Percentiles rank a stretch among this genome's conserved stretches.
Evolutionary conservation across 2,888 invertebrate species (phyloP).

Genomic region (Drosophila nigritarsus): DNA sequence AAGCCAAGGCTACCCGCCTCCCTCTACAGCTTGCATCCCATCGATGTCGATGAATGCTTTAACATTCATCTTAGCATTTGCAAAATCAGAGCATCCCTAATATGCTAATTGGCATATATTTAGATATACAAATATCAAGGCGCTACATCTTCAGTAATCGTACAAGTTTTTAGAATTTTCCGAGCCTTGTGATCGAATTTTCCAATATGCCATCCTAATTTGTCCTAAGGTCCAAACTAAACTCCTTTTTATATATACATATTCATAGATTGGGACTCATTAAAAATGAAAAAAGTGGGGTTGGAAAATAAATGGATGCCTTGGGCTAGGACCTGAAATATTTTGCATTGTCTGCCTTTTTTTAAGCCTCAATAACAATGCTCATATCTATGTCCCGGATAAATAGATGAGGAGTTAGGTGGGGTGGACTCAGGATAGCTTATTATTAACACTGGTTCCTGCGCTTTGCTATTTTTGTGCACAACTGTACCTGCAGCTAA

Average conservation of each 20-base stretch:
- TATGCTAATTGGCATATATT: not conserved
- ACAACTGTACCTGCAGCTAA: slow-evolving; percentile 65
- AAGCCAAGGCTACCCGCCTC: not conserved
- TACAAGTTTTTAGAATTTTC: not conserved
- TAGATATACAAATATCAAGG: not conserved
- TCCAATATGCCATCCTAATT: not conserved
- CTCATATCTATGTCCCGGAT: not conserved
- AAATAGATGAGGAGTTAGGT: not conserved
- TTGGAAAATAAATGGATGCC: slow-evolving; percentile 19
- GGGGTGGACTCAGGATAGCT: not conserved
- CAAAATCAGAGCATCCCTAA: not conserved
- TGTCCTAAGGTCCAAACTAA: not conserved
- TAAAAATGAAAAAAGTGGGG: not conserved
- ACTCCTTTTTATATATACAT: not conserved
- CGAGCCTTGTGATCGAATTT: not conserved
- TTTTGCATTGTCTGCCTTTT: slow-evolving; percentile 30
- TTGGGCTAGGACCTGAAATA: slow-evolving; percentile 32
- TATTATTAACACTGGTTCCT: slow-evolving; percentile 22
- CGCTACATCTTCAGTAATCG: no score
- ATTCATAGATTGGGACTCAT: not conserved
- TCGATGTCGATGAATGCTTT: slow-evolving; percentile 24
- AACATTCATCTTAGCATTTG: slow-evolving; percentile 58
- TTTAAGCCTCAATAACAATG: slow-evolving; percentile 9
- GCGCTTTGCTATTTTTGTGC: slow-evolving; percentile 3
- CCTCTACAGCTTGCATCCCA: not conserved